Evolutionary conservation across 2,113 vertebrate genomes (phyloP), one percentile per base, ranked within the genome.

Genomic region (Xenopus borealis): DNA sequence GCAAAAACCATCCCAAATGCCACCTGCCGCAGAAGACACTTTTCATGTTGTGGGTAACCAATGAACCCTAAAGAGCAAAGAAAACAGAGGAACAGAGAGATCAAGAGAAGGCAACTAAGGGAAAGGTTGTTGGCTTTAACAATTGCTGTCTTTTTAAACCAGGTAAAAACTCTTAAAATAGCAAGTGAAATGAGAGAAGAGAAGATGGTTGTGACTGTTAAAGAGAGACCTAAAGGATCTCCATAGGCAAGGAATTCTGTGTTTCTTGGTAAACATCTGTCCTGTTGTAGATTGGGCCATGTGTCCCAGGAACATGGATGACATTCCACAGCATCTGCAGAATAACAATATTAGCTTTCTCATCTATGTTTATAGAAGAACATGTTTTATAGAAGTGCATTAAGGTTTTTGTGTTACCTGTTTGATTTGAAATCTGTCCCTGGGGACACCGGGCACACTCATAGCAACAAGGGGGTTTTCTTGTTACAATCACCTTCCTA

Each of bases 51-150:
- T 1, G 86, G 86, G 75, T 79, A 79, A 16, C 84, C 84, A 44
- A 87, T 85, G 64, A 85, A 87, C 6, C 80, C 69, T 18, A 84
- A 70, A 3, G 86, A 80, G 40, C 83, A 86, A 19, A 86, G 78
- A 63, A 87, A 87, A 69, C 86, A 87, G 50, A 87, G 77, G 44
- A 59, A 77, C 66, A 87, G 79, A 13, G 86, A 82, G 68, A 79
- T 63, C 33, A 87, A 80, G 58, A 87, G 85, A 20, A 85, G 81
- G 62, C 85, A 87, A 71, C 86, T 87, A n/a, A 87, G 79, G 71
- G 82, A 78, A 0, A 83, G 85, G 72, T 87, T 87, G 72, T 85
- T 87, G 64, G 84, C 86, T 65, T 72, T 78, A 20, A 87, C 83
- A 10, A 86, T 73, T 3, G 84, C 82, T 0, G 86, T 83, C 64